Base-by-base conservation (phyloP, 1,140 invertebrate species). In the Intoshia linei region DNA sequence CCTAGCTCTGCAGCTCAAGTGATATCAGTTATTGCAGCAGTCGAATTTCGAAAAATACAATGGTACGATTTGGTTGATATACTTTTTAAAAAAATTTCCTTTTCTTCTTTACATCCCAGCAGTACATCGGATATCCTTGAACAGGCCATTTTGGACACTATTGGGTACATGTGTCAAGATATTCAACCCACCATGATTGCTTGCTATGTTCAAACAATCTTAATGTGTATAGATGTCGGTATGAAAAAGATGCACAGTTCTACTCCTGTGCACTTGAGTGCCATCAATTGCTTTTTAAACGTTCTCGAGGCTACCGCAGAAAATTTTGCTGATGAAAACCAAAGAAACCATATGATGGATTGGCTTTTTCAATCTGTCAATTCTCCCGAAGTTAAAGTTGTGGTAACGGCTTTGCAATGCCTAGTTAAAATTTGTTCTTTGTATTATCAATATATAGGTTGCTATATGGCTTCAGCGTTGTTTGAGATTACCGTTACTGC, bases 261-360 rank as follows among this genome's bases (percentile, higher is more conserved):
- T n/a, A n/a, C n/a, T n/a, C n/a, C n/a, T n/a, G n/a, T n/a, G n/a
- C n/a, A n/a, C n/a, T n/a, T n/a, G n/a, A n/a, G n/a, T n/a, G n/a
- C n/a, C n/a, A n/a, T n/a, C n/a, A n/a, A n/a, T 33, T 33, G 10
- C 6, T 41, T 39, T 10, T 19, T 14, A 4, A 38, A 13, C n/a
- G n/a, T n/a, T n/a, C n/a, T n/a, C n/a, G n/a, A n/a, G n/a, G n/a
- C n/a, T n/a, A n/a, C n/a, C n/a, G n/a, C n/a, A n/a, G n/a, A n/a
- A n/a, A n/a, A n/a, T n/a, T n/a, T 18, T 10, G 10, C 14, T 15
- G 14, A 15, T 38, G 38, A 14, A 64, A 68, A 70, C 42, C 87
- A 98, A 61, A 64, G 90, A 45, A 84, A 98, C 58, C 90, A 83
- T 51, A 95, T 98, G 29, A 98, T 98, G 90, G 79, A 95, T 66